phyloP scores from a whole-genome alignment of 1,140 invertebrate genomes.

The Platorchestia sp. region DNA sequence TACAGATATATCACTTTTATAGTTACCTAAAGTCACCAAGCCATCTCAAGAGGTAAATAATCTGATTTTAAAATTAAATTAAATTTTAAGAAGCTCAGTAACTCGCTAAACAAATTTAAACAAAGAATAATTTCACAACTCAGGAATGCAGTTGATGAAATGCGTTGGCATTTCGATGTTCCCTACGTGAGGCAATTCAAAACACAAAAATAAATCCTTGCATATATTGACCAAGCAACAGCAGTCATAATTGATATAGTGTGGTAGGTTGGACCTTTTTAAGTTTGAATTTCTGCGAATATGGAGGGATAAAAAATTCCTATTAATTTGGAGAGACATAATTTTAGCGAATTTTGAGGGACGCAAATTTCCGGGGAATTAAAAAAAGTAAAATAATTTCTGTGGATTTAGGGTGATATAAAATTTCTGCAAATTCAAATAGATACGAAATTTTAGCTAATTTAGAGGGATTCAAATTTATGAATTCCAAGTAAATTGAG shows the following conservation, averaged over 20 bases:
- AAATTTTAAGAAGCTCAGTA: background rate
- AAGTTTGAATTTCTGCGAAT: background rate
- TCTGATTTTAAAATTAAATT: background rate
- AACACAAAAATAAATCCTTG: background rate
- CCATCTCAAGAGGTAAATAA: background rate
- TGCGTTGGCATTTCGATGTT: background rate
- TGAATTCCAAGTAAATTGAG: no score
- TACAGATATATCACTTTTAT: no score
- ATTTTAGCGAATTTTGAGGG: no score
- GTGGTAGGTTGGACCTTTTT: background rate
- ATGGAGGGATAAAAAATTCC: background rate
- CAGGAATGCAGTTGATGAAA: background rate
- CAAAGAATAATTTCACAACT: background rate
- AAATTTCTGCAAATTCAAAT: no score
- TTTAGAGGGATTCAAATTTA: no score
- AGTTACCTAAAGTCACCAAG: background rate
- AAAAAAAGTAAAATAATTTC: no score
- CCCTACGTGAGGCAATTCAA: background rate
- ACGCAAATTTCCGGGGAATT: no score
- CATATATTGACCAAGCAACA: background rate
- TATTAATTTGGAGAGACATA: no score
- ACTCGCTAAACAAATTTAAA: background rate
- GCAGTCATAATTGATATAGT: background rate
- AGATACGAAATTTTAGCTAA: no score
- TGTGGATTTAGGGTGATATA: no score